Evolutionary conservation across 2,797 vertebrate species (phyloP), one percentile per base, ranked within the genome.

Genomic region (Enteromius argenteus): DNA sequence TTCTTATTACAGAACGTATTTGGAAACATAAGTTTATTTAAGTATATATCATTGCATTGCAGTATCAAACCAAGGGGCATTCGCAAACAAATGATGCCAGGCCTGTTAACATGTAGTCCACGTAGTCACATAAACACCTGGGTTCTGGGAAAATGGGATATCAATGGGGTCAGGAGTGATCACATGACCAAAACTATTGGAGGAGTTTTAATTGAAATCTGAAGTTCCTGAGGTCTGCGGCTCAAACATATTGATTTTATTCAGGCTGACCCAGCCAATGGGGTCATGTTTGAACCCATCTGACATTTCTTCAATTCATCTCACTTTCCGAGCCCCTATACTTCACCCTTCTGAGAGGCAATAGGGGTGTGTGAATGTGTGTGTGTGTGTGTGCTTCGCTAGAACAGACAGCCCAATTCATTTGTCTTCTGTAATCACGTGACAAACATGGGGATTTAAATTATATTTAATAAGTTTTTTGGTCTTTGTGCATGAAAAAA

Each of bases 181-280:
- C 88, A 86, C 85, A 84, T 89, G 86, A 85, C 68, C 80, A 76
- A 83, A 80, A 66, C 76, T 80, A 74, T 77, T 86, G 83, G 72
- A 79, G 80, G 72, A 84, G 85, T 83, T 86, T 89, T 89, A 89
- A 89, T 89, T 89, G 88, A 88, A 89, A 89, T 86, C 86, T 86
- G 80, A 86, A 86, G 83, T 82, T 84, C 37, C 42, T 53, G 85
- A 85, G 88, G 86, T 87, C 83, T 86, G 73, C 78, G 85, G 85
- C 85, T 86, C 85, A 89, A 89, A 88, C 86, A 81, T 85, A 89
- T 87, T 84, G 86, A 88, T 89, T 86, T 87, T 46, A 66, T 74
- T 80, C 81, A 39, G 86, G 68, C 75, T 86, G 87, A 86, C 87
- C 85, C 85, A 80, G 79, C 85, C 83, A 84, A 62, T 81, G 62